Base-by-base conservation (phyloP, 1,140 invertebrate genomes). In the Drosophila grimshawi region DNA sequence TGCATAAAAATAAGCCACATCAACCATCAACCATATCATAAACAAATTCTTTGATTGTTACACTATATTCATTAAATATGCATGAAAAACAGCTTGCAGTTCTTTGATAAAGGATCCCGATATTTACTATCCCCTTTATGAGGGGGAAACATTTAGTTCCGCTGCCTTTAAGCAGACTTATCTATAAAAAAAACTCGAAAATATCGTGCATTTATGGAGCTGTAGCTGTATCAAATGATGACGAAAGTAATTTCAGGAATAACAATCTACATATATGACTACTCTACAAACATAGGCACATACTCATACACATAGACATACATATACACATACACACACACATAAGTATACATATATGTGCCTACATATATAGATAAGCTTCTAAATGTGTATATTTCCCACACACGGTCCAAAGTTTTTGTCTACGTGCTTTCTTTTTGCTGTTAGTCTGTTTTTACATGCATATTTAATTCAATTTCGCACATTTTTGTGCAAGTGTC, bases 381-480 rank as follows among this genome's bases (percentile, higher is more conserved):
- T 66, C 43, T 52, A 57, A 56, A 49, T 57, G 45, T n/a, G 27
- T 52, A 43, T 52, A 30, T 35, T 5, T 7, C 32, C 59, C 53
- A 78, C 56, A 60, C 64, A 32, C 56, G 63, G 59, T 56, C 48
- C 46, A 83, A 83, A 68, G 46, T 70, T 80, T 76, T 82, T 80
- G 76, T 51, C 76, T 82, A 82, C 80, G 80, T 82, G 80, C 61
- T 73, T 45, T 61, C 68, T 52, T 49, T 45, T 63, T 63, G 55
- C 8, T 30, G 29, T 57, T 69, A 64, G 64, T 82, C 56, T 80
- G 62, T 72, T 81, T 76, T 86, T 79, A 76, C 76, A 80, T 89
- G 85, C 85, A 89, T 88, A 89, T 86, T 88, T 88, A 88, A 88
- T 88, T 89, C 77, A 88, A 88, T 88, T 89, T 88, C 69, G 85